phyloP scores from a whole-genome alignment of 2,113 vertebrate genomes.

The Siphamia tubifer region DNA sequence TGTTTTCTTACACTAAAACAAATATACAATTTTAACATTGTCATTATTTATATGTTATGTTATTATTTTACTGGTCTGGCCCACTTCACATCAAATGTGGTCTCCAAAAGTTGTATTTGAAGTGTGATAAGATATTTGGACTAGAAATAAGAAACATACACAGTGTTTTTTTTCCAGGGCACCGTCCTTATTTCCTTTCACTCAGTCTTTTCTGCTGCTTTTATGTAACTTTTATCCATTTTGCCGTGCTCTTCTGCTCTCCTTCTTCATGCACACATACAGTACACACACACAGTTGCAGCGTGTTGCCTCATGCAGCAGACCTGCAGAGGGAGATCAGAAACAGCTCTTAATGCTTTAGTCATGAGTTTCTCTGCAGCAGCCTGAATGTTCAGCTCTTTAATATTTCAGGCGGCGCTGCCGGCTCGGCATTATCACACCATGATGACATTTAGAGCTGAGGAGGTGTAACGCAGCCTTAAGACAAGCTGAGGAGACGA shows the following conservation, averaged over 20 bases:
- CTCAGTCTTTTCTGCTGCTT: background rate
- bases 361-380: constrained; percentile 47
- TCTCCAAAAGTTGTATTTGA: too few species aligned
- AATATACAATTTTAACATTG: too few species aligned
- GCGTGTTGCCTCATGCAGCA: constrained; percentile 56
- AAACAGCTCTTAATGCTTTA: constrained; percentile 49
- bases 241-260: background rate
- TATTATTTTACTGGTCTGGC: too few species aligned
- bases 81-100: too few species aligned
- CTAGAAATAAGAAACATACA: too few species aligned
- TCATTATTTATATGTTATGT: too few species aligned
- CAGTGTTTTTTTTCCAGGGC: too few species aligned
- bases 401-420: constrained; percentile 56
- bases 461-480: constrained; percentile 47
- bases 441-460: constrained; percentile 54
- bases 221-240: background rate
- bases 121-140: too few species aligned
- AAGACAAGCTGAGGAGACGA: constrained; percentile 10
- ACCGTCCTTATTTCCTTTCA: background rate
- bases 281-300: constrained; percentile 20
- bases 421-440: constrained; percentile 17
- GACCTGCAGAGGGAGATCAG: constrained; percentile 42
- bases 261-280: background rate
- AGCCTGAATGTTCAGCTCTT: constrained; percentile 23
- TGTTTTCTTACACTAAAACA: too few species aligned